A percentile compares a stretch with the other conserved stretches of the same genome.
These are phyloP conservation scores for Phalera bucephala DNA, from an alignment of 2,888 invertebrate genomes.

Conservation along the genomic window DNA sequence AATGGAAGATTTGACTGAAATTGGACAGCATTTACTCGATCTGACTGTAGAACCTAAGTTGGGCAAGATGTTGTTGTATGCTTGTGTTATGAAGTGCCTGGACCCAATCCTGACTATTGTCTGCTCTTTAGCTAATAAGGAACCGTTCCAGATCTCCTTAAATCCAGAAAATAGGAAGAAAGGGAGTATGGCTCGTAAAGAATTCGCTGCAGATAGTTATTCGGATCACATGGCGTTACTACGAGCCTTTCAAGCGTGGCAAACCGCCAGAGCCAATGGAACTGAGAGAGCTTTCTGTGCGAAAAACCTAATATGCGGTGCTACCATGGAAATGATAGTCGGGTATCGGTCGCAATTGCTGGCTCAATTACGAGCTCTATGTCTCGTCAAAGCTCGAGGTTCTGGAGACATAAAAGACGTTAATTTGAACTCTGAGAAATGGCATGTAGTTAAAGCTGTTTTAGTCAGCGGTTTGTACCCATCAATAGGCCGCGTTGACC, in stretches of 20 bases:
- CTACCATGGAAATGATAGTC: constrained; percentile 95
- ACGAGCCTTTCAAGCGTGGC: constrained; percentile 89
- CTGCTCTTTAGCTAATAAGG: constrained; percentile 90
- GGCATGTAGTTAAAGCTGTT: constrained; percentile 96
- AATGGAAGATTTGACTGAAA: constrained; percentile 92
- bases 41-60: constrained; percentile 95
- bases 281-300: constrained; percentile 88
- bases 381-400: constrained; percentile 86
- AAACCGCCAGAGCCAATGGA: constrained; percentile 83
- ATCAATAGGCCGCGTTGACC: constrained; percentile 89
- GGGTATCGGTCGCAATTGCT: constrained; percentile 92
- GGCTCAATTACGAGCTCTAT: constrained; percentile 89
- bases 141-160: constrained; percentile 90
- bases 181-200: constrained; percentile 85
- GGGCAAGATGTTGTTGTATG: constrained; percentile 95
- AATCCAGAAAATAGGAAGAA: constrained; percentile 86
- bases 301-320: constrained; percentile 89
- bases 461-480: constrained; percentile 95
- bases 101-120: constrained; percentile 96
- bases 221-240: constrained; percentile 96
- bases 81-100: constrained; percentile 94
- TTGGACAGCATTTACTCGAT: constrained; percentile 95
- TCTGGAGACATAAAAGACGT: constrained; percentile 82
- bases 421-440: constrained; percentile 92
- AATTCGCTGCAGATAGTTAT: constrained; percentile 88